Evolutionary conservation across 2,113 vertebrate species (phyloP), one percentile per base, ranked within the genome.

Genomic region (Drymodes brunneopygia): DNA sequence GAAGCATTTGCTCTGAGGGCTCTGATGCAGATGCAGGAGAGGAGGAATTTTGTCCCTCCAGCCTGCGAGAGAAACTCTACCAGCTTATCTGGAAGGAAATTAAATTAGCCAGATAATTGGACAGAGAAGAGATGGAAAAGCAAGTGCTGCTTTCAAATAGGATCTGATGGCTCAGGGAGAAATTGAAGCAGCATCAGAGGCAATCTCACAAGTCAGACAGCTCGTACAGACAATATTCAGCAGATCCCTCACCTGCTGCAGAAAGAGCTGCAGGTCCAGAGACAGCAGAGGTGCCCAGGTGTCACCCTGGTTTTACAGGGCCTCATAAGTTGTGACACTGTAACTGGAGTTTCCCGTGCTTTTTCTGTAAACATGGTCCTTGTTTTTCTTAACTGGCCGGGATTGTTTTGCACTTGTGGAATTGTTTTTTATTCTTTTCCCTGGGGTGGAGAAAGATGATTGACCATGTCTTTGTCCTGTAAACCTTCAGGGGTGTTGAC

Each of bases 41-140:
- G 79, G 81, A 95, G 70, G 23, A 83, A 82, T 81, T 81, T 47
- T 57, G 66, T 42, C 67, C 81, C 86, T 38, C 45, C 47, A 67
- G 86, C 78, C 78, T 60, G 61, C 0, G 0, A 93, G 84, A 95
- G 89, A 80, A 90, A 82, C 51, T 92, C 48, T 23, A 70, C 61
- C 47, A 95, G 86, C 54, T 91, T 91, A 80, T 86, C 81, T 88
- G 28, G 71, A 70, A 96, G 87, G 88, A 85, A 97, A 95, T 61
- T 92, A 75, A 97, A 96, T 97, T 97, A 97, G 95, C 94, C 90
- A 96, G 86, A 42, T 94, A 92, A 95, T 53, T 91, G 92, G 81
- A 80, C 85, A 95, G 80, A 94, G 79, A 36, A 82, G 90, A 7
- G 18, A 90, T 73, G 81, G 85, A 62, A 92, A 93, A 74, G 54